Evolutionary conservation across 2,797 vertebrate genomes (phyloP), one percentile per base, ranked within the genome.

Genomic region (Chanos chanos): DNA sequence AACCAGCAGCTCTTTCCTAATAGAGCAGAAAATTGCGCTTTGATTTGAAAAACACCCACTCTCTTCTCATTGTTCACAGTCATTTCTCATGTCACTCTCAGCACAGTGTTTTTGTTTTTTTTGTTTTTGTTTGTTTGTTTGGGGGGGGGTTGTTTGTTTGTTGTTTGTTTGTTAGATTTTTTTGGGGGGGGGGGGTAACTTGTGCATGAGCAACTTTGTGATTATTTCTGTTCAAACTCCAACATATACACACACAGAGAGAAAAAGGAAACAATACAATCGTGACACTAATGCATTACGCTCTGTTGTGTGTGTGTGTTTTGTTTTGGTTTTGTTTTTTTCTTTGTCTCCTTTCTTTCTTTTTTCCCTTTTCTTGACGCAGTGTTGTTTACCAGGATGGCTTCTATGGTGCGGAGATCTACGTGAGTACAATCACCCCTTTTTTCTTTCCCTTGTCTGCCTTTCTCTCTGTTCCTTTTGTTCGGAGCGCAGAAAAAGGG

Each of bases 391-490:
- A 93, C 81, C 91, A 93, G 80, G 91, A 93, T 1, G 91, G 91
- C 72, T 93, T 93, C 87, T 93, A 93, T 1, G 91, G 91, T 79
- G 90, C 91, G 22, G 91, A 93, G 85, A 93, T 93, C 79, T 93
- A 93, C 12, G 91, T 93, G 83, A 93, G 91, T 91, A 76, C 34
- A 15, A 31, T 39, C 39, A 7, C 6, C 44, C 21, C 21, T n/a
- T 9, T 22, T 25, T 36, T 7, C 10, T 2, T 12, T 24, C 25
- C n/a, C 58, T 68, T 43, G 34, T 4, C 16, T 48, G 30, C 25
- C 27, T 37, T 25, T 4, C 7, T 61, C 16, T 16, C 56, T 58
- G 44, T 55, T 53, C 22, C 21, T 9, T 19, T 19, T 21, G 31
- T 7, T 65, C 48, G 41, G n/a, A n/a, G n/a, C n/a, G n/a, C n/a